These are phyloP conservation scores for Emydocephalus ijimae DNA, from an alignment of 2,113 vertebrate species.

Conservation along the genomic window DNA sequence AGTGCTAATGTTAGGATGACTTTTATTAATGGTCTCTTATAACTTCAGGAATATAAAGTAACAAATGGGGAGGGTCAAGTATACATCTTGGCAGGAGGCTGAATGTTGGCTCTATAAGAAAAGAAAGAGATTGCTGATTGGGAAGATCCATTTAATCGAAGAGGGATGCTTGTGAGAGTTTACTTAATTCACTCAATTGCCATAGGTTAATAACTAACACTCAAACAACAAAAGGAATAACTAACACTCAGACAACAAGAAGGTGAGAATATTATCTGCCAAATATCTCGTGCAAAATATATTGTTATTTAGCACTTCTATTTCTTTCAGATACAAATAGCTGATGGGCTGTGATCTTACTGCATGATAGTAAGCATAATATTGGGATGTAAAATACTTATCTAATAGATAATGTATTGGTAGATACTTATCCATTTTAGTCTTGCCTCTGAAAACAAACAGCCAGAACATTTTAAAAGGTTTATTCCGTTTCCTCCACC, in stretches of 20 bases:
- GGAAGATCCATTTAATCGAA: rapidly evolving
- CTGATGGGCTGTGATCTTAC: neutral
- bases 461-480: neutral
- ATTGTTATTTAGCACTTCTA: neutral
- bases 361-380: neutral
- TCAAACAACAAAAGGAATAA: neutral
- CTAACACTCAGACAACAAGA: neutral
- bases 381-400: neutral
- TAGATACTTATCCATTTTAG: neutral
- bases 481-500: neutral
- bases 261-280: neutral
- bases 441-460: neutral
- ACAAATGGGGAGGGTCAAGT: neutral
- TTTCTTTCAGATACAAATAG: neutral
- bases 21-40: neutral
- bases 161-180: neutral
- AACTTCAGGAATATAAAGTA: slow-evolving; percentile 23
- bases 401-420: neutral
- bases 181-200: neutral
- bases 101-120: neutral
- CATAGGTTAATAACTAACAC: neutral
- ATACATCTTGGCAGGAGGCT: neutral
- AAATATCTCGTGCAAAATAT: neutral
- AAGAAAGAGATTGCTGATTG: neutral
- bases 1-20: neutral